phyloP scores from a whole-genome alignment of 2,888 invertebrate species.

The Andrena haemorrhoa region DNA sequence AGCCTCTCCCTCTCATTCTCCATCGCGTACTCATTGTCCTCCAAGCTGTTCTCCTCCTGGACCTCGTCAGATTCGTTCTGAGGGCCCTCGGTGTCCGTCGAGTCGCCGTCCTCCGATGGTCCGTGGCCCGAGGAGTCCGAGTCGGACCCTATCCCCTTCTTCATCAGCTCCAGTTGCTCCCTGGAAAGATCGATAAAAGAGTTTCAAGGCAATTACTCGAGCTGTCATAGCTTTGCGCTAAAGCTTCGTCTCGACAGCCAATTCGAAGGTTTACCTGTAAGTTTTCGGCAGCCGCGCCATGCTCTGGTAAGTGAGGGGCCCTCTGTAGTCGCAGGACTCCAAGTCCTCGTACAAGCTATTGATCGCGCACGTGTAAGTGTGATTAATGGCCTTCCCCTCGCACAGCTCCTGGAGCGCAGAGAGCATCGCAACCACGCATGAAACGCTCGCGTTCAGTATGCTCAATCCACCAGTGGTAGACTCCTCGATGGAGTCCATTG shows the following conservation, averaged over 20 bases:
- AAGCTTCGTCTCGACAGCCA: not conserved
- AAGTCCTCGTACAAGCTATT: constrained; percentile 82
- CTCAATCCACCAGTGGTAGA: constrained; percentile 93
- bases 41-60: constrained; percentile 78
- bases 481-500: constrained; percentile 97
- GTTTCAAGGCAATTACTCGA: not conserved
- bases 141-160: constrained; percentile 80
- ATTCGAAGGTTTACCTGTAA: constrained; percentile 87
- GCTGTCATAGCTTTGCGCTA: not conserved
- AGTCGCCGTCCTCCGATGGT: constrained; percentile 82
- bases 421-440: constrained; percentile 93
- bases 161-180: constrained; percentile 84
- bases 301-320: constrained; percentile 94
- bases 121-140: constrained; percentile 83
- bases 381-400: constrained; percentile 89
- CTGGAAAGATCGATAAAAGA: constrained; percentile 56
- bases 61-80: constrained; percentile 80
- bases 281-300: constrained; percentile 93
- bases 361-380: constrained; percentile 85
- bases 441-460: constrained; percentile 92
- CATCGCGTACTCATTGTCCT: constrained; percentile 80
- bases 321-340: constrained; percentile 89
- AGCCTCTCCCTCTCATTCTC: constrained; percentile 84
- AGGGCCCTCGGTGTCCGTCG: constrained; percentile 82
- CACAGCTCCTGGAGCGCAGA: constrained; percentile 94